These are phyloP conservation scores for Scylla paramamosain DNA, from an alignment of 1,140 invertebrate genomes.

Conservation along the genomic window DNA sequence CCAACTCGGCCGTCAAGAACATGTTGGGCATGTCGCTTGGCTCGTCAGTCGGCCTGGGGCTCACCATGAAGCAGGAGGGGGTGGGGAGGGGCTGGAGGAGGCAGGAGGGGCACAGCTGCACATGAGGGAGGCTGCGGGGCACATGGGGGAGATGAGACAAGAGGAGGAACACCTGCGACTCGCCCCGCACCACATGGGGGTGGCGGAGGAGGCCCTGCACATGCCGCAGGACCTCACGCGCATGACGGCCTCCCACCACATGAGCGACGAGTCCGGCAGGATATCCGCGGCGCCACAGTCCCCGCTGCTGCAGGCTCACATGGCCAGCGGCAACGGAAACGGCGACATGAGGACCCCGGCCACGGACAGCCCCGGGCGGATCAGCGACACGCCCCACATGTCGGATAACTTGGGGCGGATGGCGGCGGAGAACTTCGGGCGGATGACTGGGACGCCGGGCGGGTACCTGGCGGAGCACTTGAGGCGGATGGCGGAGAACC, in stretches of 20 bases:
- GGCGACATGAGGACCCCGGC: constrained; percentile 72
- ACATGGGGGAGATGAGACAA: constrained; percentile 74
- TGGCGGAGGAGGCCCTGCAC: constrained; percentile 73
- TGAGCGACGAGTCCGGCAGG: constrained; percentile 74
- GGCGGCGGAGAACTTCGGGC: constrained; percentile 76
- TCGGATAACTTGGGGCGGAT: constrained; percentile 75
- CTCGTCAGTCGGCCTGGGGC: constrained; percentile 64
- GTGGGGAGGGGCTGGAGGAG: constrained; percentile 71
- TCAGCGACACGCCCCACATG: constrained; percentile 77
- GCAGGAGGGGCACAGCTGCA: constrained; percentile 63
- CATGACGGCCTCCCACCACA: constrained; percentile 76
- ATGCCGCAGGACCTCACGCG: constrained; percentile 77
- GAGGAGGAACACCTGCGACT: constrained; percentile 69
- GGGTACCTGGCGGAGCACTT: constrained; percentile 77
- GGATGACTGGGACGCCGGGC: constrained; percentile 76
- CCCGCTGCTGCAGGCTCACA: constrained; percentile 64
- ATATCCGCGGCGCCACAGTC: constrained; percentile 72
- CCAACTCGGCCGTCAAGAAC: constrained; percentile 76
- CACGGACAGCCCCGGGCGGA: constrained; percentile 73
- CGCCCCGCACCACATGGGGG: constrained; percentile 73
- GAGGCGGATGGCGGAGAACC: constrained; percentile 76
- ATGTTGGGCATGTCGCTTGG: constrained; percentile 76
- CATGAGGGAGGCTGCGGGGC: constrained; percentile 58
- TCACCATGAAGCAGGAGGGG: constrained; percentile 76
- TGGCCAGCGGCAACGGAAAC: background rate